Evolutionary conservation across 2,113 vertebrate genomes (phyloP).

Genomic region (Serinus canaria): DNA sequence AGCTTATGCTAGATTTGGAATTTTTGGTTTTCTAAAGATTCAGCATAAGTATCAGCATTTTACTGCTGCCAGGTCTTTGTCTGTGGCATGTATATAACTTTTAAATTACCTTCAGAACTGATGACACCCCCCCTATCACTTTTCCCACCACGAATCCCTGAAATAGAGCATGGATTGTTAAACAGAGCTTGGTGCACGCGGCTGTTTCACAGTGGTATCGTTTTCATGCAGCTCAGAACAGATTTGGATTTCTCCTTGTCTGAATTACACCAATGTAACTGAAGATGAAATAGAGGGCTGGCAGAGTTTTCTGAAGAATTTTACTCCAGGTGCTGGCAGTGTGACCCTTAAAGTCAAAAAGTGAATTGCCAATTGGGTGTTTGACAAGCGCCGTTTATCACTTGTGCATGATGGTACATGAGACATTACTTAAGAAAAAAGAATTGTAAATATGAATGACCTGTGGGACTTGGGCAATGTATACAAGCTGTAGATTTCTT

Average conservation of each 20-base stretch:
- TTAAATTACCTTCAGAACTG: background rate
- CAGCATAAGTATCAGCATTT: background rate
- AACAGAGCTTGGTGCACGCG: background rate
- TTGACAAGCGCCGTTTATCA: background rate
- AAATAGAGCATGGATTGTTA: background rate
- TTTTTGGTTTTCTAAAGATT: background rate
- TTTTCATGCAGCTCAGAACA: background rate
- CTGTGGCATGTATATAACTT: background rate
- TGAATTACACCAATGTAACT: background rate
- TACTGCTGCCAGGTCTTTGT: background rate
- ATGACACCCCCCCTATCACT: background rate
- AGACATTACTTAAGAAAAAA: background rate
- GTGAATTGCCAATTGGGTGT: slow-evolving; percentile 6
- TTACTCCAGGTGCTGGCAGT: background rate
- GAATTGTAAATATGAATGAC: slow-evolving; percentile 1
- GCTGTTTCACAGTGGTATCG: background rate
- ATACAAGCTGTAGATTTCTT: background rate
- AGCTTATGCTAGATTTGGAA: background rate
- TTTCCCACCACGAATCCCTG: background rate
- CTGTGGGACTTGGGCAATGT: background rate
- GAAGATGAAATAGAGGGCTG: background rate
- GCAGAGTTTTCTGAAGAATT: background rate
- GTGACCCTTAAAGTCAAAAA: background rate
- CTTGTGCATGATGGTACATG: background rate
- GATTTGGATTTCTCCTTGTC: background rate